phyloP scores from a whole-genome alignment of 2,113 vertebrate species.

The Pomatorhinus ruficollis region DNA sequence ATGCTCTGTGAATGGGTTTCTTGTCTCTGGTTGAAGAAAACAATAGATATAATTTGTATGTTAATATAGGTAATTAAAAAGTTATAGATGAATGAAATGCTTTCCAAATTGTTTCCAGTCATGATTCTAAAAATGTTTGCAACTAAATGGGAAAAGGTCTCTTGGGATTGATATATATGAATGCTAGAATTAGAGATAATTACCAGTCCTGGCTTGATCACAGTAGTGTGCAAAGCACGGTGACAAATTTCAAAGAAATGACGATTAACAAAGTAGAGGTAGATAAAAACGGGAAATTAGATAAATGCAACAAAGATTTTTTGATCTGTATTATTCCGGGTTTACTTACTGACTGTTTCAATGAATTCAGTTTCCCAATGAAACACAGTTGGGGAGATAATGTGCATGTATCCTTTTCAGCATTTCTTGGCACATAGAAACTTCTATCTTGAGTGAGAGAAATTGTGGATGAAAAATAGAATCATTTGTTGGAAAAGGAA shows the following conservation, averaged over 20 bases:
- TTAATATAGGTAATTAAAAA: conserved; percentile 20
- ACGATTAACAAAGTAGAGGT: not conserved
- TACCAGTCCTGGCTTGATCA: not conserved
- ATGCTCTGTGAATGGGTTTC: not conserved
- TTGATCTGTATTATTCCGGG: not conserved
- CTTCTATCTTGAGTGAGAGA: not conserved
- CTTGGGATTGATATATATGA: not conserved
- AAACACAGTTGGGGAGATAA: not conserved
- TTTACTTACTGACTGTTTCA: not conserved
- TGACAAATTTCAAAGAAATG: not conserved
- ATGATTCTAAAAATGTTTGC: not conserved
- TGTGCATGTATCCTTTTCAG: not conserved
- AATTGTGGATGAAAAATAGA: not conserved
- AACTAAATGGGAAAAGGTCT: not conserved
- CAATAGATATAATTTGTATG: not conserved
- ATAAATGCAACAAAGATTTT: not conserved
- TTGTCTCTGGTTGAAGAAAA: not conserved
- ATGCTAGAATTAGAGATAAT: not conserved
- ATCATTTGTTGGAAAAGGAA: not conserved
- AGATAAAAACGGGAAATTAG: not conserved
- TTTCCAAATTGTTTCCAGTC: not conserved
- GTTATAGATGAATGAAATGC: not conserved
- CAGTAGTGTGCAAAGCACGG: not conserved
- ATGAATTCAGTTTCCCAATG: not conserved
- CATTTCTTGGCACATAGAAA: not conserved